These are phyloP conservation scores for Sinonovacula constricta DNA, from an alignment of 1,140 invertebrate genomes.

Conservation along the genomic window DNA sequence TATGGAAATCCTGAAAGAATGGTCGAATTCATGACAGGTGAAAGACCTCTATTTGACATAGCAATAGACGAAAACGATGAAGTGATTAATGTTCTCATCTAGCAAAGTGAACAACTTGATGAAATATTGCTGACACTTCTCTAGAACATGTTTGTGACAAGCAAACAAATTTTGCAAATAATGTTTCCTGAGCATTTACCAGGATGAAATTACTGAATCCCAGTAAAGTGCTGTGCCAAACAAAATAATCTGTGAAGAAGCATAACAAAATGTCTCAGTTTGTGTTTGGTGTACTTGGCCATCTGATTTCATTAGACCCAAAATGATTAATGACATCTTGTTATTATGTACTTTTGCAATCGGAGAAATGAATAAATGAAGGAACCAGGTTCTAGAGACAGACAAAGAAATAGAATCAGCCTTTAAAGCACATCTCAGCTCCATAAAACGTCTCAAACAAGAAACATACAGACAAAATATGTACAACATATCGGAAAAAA, in stretches of 20 bases:
- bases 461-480: neutral
- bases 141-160: slow-evolving; percentile 13
- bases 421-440: slow-evolving; percentile 28
- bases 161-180: slow-evolving; percentile 4
- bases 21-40: slow-evolving; percentile 24
- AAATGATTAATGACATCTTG: slow-evolving; percentile 4
- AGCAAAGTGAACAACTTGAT: neutral
- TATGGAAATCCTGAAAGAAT: neutral
- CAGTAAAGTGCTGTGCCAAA: neutral
- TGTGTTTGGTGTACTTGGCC: slow-evolving; percentile 23
- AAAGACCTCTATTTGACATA: neutral
- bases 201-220: neutral
- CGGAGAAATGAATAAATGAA: neutral
- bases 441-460: slow-evolving; percentile 3
- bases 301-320: slow-evolving; percentile 10
- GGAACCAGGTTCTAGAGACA: neutral
- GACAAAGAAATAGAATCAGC: neutral
- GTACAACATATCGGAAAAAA: neutral
- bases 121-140: slow-evolving; percentile 11
- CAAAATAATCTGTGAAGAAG: slow-evolving; percentile 5
- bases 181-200: slow-evolving; percentile 4
- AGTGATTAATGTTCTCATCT: neutral
- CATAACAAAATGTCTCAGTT: slow-evolving; percentile 21
- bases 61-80: neutral
- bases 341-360: slow-evolving; percentile 18